These are phyloP conservation scores for Phyllotreta striolata DNA, from an alignment of 2,888 invertebrate genomes.

Conservation along the genomic window DNA sequence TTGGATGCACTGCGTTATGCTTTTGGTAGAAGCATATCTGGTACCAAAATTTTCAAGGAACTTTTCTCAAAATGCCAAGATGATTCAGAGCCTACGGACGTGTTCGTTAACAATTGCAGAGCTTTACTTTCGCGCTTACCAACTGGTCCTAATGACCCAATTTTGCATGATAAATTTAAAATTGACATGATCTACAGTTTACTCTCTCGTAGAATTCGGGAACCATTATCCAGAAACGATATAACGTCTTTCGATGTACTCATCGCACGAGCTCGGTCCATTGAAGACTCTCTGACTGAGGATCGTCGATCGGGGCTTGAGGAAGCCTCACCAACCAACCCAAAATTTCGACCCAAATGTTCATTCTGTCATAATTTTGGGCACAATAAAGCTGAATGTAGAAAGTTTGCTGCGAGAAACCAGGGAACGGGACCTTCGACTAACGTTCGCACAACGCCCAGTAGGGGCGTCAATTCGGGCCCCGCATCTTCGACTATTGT, in stretches of 20 bases:
- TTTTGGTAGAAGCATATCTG: constrained; percentile 32
- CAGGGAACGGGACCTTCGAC: too few relatives aligned
- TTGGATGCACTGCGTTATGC: constrained; percentile 32
- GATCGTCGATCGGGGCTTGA: not conserved
- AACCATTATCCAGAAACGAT: constrained; percentile 9
- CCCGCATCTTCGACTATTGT: too few relatives aligned
- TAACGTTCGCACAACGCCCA: too few relatives aligned
- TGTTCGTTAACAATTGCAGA: constrained; percentile 22
- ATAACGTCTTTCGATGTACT: constrained; percentile 16
- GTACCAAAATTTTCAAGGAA: constrained; percentile 21
- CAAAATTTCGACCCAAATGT: constrained; percentile 4
- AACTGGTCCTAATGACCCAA: not conserved
- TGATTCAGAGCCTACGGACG: constrained; percentile 18
- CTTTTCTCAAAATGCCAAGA: constrained; percentile 21
- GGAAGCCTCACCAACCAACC: not conserved
- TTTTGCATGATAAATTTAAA: constrained; percentile 21
- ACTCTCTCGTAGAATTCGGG: constrained; percentile 12
- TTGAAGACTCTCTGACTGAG: constrained; percentile 22
- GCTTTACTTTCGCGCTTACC: constrained; percentile 20
- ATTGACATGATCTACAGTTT: constrained; percentile 26
- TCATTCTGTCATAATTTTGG: not conserved
- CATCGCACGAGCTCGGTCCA: constrained; percentile 22
- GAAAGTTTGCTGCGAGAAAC: too few relatives aligned
- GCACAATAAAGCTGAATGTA: too few relatives aligned
- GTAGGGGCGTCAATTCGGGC: too few relatives aligned